Evolutionary conservation across 37 sponge, comb jelly and placozoan species (phyloP).

Genomic region (Haliclona indistincta): DNA sequence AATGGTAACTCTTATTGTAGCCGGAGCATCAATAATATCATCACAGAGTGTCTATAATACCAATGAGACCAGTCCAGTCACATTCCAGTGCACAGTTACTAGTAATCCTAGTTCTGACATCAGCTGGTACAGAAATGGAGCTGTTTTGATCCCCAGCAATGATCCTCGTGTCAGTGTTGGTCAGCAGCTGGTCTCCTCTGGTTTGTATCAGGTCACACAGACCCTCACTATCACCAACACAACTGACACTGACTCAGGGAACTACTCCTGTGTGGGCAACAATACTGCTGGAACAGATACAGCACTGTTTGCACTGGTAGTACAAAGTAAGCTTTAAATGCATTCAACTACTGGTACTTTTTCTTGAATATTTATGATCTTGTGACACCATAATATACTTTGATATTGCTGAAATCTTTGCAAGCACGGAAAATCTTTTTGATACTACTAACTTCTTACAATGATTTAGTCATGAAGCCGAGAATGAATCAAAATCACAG

Average conservation of each 20-base stretch:
- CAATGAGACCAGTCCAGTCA: conserved; percentile 16
- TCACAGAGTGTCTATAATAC: neutral
- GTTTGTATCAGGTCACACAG: neutral
- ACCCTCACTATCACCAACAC: neutral
- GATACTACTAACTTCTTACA: too few relatives aligned
- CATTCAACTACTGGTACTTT: too few relatives aligned
- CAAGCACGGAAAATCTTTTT: too few relatives aligned
- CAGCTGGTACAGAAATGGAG: conserved; percentile 56
- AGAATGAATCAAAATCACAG: too few relatives aligned
- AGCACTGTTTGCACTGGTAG: too few relatives aligned
- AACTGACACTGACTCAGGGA: neutral
- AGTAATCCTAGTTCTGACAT: conserved; percentile 49
- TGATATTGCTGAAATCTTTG: too few relatives aligned
- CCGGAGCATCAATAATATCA: conserved; percentile 22
- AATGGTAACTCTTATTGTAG: too few relatives aligned
- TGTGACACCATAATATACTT: too few relatives aligned
- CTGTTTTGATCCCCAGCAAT: neutral
- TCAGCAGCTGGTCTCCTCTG: neutral
- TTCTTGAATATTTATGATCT: too few relatives aligned
- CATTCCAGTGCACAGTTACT: conserved; percentile 41
- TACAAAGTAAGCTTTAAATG: too few relatives aligned
- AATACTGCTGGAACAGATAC: conserved; percentile 6
- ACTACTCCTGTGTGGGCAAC: conserved; percentile 15
- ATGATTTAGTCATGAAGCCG: too few relatives aligned
- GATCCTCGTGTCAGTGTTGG: neutral